A percentile compares a stretch with the other conserved stretches of the same genome.
Conservation (phyloP, 2,113 vertebrate species). For the Mus musculus region DNA sequence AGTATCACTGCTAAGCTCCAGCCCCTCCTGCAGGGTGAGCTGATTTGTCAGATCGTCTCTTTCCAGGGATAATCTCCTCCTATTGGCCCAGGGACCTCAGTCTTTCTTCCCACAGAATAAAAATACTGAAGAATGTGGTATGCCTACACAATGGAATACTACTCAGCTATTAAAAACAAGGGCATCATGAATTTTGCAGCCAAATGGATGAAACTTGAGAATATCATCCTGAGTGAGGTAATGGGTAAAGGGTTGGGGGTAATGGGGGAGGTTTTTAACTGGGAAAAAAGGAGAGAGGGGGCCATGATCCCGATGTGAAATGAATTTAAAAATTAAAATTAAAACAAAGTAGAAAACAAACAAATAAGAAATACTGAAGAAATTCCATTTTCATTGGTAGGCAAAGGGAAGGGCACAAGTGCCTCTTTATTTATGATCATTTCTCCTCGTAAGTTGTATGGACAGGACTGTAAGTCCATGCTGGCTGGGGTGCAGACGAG, state of each 20-base stretch:
- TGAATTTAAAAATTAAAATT: too few relatives aligned
- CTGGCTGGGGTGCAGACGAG: neutral
- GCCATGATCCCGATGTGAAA: too few relatives aligned
- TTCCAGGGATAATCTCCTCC: neutral
- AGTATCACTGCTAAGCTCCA: too few relatives aligned
- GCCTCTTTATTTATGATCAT: neutral
- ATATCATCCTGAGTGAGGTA: too few relatives aligned
- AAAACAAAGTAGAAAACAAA: too few relatives aligned
- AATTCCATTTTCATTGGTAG: neutral
- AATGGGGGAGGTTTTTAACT: too few relatives aligned
- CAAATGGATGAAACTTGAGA: too few relatives aligned
- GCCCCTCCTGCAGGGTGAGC: neutral
- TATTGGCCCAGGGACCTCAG: neutral
- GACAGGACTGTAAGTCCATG: neutral
- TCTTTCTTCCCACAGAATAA: neutral
- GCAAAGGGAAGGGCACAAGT: neutral
- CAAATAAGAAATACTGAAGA: neutral
- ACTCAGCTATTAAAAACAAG: too few relatives aligned
- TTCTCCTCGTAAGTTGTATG: neutral
- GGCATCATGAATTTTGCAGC: too few relatives aligned
- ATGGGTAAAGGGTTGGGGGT: too few relatives aligned
- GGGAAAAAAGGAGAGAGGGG: too few relatives aligned
- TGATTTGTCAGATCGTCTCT: neutral
- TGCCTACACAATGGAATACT: too few relatives aligned
- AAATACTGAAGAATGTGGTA: neutral